Evolutionary conservation across 1,140 invertebrate genomes (phyloP), one percentile per base, ranked within the genome.

Genomic region (Panagrolaimus sp.): DNA sequence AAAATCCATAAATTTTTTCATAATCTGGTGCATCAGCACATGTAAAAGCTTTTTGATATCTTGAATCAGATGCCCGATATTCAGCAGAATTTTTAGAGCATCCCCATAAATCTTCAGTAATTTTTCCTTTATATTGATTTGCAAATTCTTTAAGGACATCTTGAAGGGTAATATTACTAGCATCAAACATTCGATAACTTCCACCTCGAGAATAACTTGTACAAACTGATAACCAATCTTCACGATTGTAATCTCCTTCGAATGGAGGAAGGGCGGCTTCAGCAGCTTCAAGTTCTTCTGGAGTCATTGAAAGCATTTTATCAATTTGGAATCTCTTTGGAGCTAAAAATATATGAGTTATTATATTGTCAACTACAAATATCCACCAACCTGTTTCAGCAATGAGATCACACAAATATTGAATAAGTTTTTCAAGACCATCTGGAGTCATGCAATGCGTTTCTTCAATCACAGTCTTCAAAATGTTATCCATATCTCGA

Each of bases 1-100:
- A 58, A 26, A 58, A 58, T n/a, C 10, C 5, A 28, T 58, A 58
- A 58, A 58, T 58, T 21, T 58, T 58, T 21, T 58, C 52, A 58
- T 58, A 58, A 58, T 58, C 52, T 21, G 52, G 52, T 9, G 52
- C 28, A 24, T 58, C 52, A 2, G 52, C 52, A 28, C 21, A 21
- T 26, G 52, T 58, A 58, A 26, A 58, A 21, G 52, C 52, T 28
- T 28, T 21, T 12, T 58, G 52, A 21, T 26, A 58, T 28, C 28
- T 58, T 3, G 52, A 58, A 58, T 58, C 52, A 21, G 21, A 26
- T 28, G 28, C 28, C 1, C 52, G 15, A 58, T 58, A 28, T 12
- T 17, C 28, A 12, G 21, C 17, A 8, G 52, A 10, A 38, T 38
- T 38, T 38, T 38, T 38, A 4, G 32, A 38, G 32, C 32, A 38